Evolutionary conservation across 1,140 invertebrate genomes (phyloP).

Genomic region (Chironomus tepperi): DNA sequence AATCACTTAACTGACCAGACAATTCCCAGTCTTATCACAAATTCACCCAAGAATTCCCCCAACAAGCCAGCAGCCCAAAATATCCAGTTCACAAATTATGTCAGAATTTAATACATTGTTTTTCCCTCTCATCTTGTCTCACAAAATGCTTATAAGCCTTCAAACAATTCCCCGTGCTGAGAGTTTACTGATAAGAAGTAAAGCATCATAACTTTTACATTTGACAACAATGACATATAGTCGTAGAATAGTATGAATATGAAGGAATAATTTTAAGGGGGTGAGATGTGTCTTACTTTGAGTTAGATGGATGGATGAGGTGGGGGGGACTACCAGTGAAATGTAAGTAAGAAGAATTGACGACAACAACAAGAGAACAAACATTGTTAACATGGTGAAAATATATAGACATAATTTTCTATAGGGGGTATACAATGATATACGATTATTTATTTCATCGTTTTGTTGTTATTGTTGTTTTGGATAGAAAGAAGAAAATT

Average conservation of each 20-base stretch:
- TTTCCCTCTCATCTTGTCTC: too few species aligned
- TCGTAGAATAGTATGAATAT: neutral
- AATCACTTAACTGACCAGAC: too few species aligned
- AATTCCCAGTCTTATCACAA: too few species aligned
- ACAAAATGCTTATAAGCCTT: too few species aligned
- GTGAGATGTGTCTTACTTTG: too few species aligned
- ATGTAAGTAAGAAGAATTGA: neutral
- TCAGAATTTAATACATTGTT: too few species aligned
- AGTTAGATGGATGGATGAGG: neutral
- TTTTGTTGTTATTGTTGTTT: conserved; percentile 3
- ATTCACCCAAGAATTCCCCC: too few species aligned
- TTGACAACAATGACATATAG: conserved; percentile 5
- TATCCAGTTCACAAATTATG: too few species aligned
- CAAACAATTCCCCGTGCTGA: neutral
- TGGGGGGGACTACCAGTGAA: neutral
- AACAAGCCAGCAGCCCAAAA: too few species aligned
- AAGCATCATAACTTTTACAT: neutral
- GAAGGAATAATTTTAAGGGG: too few species aligned
- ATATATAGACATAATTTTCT: conserved; percentile 15
- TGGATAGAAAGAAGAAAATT: neutral
- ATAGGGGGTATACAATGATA: neutral
- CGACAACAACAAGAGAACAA: neutral
- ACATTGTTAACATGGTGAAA: conserved; percentile 13
- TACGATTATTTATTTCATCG: conserved; percentile 14
- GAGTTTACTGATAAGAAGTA: neutral